Evolutionary conservation across 2,888 invertebrate genomes (phyloP), one percentile per base, ranked within the genome.

Genomic region (Stegana nigrithorax): DNA sequence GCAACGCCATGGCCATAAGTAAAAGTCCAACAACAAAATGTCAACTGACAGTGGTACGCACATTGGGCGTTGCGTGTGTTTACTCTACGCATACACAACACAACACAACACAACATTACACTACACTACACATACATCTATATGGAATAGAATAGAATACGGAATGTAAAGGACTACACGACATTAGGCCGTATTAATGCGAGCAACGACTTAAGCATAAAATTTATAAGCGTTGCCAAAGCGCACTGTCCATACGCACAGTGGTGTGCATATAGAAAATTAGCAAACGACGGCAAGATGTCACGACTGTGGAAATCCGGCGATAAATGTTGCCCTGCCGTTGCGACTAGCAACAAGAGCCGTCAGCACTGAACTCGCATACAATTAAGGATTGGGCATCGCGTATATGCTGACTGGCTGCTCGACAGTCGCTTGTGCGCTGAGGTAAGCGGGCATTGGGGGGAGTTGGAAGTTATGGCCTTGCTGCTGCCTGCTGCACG

Each of bases 291-390:
- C 26, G n/a, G 50, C 27, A 14, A 50, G 27, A 26, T 64, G 73
- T 75, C 77, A 73, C 78, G 78, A 79, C 77, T 78, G 73, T 73
- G 77, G 75, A 81, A 79, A 81, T 80, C 80, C 79, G 71, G 70
- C 80, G 76, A 80, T 81, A 79, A 81, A 79, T 81, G 78, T 78
- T 74, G 72, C 72, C 72, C 73, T 73, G 73, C 75, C 72, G 71
- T 75, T 63, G 68, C 71, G 70, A 68, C 70, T 65, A 69, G 50
- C 26, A 26, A 17, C 39, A 10, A 17, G 4, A n/a, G 14, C 39
- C n/a, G n/a, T n/a, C n/a, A n/a, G n/a, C n/a, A n/a, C n/a, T n/a
- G n/a, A n/a, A n/a, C n/a, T n/a, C n/a, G n/a, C n/a, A n/a, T n/a
- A n/a, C n/a, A n/a, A n/a, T n/a, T n/a, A n/a, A n/a, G n/a, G n/a